Evolutionary conservation across 2,797 vertebrate genomes (phyloP), one percentile per base, ranked within the genome.

Genomic region (Myoxocephalus aenaeus): DNA sequence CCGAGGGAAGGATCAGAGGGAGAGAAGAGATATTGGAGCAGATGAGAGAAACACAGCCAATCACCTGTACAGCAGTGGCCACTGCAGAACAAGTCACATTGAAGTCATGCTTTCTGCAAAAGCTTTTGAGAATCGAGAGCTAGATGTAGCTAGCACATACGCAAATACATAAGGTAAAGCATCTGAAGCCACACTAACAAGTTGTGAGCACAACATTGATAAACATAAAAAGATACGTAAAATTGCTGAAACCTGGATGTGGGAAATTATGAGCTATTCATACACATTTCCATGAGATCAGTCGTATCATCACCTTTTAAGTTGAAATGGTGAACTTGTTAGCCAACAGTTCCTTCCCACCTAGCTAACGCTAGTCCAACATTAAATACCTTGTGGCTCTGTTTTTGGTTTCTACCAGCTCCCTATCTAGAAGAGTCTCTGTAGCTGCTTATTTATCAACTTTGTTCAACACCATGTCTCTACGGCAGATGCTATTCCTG

Each of bases 1-100:
- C 18, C 0, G 7, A 22, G 18, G 65, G 42, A 56, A 40, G 70
- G 70, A 76, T 83, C 58, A 74, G 36, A 78, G 36, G 13, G 38
- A 68, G 32, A 3, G 32, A 66, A 72, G 40, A 7, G 54, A 73
- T 6, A 3, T 5, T 7, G 1, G 7, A 68, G 50, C 50, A n/a
- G 53, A 73, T 59, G 40, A 57, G 50, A 32, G 65, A 74, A 77
- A 73, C 38, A 57, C 65, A 70, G 27, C 46, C 72, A 80, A 73
- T 59, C 20, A 70, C 36, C 51, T 73, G 46, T 46, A 20, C 40
- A 34, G 56, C 36, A 25, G 67, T 3, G 4, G 59, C 22, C 40
- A 32, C 27, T 10, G 51, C 0, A 7, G 13, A 18, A 34, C 9
- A 18, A 7, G 48, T 48, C 48, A 50, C 36, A 22, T 17, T 36